Conservation (phyloP, 2,113 vertebrate genomes). For the Ophthalmolycus amberensis region DNA sequence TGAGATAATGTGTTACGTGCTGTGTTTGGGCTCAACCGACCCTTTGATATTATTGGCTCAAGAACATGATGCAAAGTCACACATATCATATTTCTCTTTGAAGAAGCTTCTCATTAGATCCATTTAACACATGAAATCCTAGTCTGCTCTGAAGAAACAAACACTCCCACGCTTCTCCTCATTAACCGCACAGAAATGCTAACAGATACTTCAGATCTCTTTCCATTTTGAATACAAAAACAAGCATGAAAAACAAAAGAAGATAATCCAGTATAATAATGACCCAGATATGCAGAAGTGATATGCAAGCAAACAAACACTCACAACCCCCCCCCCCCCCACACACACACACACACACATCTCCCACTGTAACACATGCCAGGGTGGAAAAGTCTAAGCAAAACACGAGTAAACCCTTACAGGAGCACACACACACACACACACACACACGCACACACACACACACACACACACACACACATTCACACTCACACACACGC, state of each 20-base stretch:
- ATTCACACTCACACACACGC: constrained; percentile 34
- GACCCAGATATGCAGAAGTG: constrained; percentile 59
- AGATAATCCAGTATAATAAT: constrained; percentile 31
- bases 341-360: constrained; percentile 1
- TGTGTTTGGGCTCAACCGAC: background rate
- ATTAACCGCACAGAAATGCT: constrained; percentile 25
- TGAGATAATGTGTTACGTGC: background rate
- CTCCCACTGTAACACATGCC: constrained; percentile 35
- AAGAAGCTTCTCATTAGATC: constrained; percentile 31
- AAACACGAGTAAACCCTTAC: constrained; percentile 15
- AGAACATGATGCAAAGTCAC: constrained; percentile 12
- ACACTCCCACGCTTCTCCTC: constrained; percentile 27
- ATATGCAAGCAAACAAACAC: constrained; percentile 49
- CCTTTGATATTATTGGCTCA: background rate
- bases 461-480: constrained; percentile 20
- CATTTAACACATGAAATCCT: constrained; percentile 22
- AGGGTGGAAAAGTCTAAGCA: background rate
- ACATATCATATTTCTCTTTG: background rate
- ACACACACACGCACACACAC: too few species aligned
- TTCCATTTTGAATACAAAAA: constrained; percentile 38
- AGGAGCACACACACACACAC: constrained; percentile 16
- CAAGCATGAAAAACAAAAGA: background rate
- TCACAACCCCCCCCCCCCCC: background rate
- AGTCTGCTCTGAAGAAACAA: constrained; percentile 30
- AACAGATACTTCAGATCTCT: constrained; percentile 35